A percentile compares a stretch with the other conserved stretches of the same genome.
Conservation (phyloP, 2,113 vertebrate species). For the Heterocephalus glaber region DNA sequence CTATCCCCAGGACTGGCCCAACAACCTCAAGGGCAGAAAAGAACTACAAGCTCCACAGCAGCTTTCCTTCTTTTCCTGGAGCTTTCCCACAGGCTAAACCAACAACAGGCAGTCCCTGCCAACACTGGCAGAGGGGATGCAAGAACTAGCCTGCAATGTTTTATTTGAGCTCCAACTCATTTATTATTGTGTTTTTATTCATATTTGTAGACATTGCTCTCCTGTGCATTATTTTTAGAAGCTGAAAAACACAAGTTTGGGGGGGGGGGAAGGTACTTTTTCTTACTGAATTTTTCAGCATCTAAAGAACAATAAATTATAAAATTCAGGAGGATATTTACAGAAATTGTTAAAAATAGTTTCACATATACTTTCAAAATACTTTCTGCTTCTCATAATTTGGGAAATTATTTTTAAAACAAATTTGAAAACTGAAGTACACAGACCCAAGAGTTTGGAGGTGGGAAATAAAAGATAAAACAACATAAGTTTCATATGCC, state of each 20-base stretch:
- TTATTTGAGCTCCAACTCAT: slow-evolving; percentile 55
- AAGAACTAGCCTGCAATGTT: slow-evolving; percentile 46
- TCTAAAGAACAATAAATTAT: slow-evolving; percentile 24
- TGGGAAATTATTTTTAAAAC: not conserved
- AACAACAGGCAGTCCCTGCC: slow-evolving; percentile 22
- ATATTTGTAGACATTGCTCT: not conserved
- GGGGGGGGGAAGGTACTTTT: slow-evolving; percentile 17
- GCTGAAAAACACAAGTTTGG: slow-evolving; percentile 9
- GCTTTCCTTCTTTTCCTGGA: not conserved
- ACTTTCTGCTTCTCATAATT: not conserved
- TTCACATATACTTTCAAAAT: not conserved
- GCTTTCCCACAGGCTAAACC: not conserved
- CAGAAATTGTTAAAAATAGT: slow-evolving; percentile 10
- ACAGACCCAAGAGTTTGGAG: not conserved
- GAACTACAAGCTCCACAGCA: not conserved
- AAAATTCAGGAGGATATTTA: not conserved
- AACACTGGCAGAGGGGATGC: not conserved
- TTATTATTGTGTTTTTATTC: slow-evolving; percentile 60
- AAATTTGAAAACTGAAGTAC: not conserved
- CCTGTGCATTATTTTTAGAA: slow-evolving; percentile 57
- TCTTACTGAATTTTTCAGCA: not conserved
- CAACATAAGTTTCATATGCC: not conserved
- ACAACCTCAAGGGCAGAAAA: not conserved
- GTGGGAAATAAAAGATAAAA: slow-evolving; percentile 25
- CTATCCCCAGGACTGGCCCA: not conserved